Base-by-base conservation (phyloP, 2,888 invertebrate genomes). In the Hetaerina titia region DNA sequence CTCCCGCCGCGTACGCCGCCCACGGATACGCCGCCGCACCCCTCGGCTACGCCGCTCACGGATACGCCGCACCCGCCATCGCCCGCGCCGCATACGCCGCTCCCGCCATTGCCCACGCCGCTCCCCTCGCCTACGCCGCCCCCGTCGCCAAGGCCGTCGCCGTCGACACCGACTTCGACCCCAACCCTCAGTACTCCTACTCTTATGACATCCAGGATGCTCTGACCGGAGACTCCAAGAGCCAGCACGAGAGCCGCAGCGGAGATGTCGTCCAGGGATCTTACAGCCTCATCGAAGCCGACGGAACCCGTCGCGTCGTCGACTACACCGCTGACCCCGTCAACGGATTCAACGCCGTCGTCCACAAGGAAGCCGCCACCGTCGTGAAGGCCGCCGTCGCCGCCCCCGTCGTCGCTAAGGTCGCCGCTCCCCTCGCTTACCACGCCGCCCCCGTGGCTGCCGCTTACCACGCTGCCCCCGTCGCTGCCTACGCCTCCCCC, bases 401-500 rank as follows among this genome's bases (percentile, higher is more conserved):
- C 89, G 89, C 89, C 22, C 89, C 89, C 89, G 89, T 94, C 88
- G 56, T 94, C 94, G 87, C 90, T 25, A 74, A 95, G 56, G 31
- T 64, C 31, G 94, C 87, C 25, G 94, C 94, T 60, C 87, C 94
- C 94, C 74, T 88, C 31, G 94, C 94, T 45, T 74, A 87, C 56
- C 56, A 56, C 58, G 64, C 31, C 22, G 94, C 94, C 15, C 60
- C 94, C 63, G 56, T 88, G 11, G 60, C 63, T 56, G 94, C 88
- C 22, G 81, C 81, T 57, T 56, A 45, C 87, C 87, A 81, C 56
- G 31, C 69, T 64, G 96, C 96, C 95, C 96, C 96, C 64, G 95
- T 96, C 96, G 96, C 96, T 95, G 96, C 96, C 81, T 96, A 96
- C 96, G 96, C 96, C 56, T 96, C 96, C 96, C 94, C 96, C 96